Evolutionary conservation across 1,140 invertebrate species (phyloP).

Genomic region (Rhysida immarginata): DNA sequence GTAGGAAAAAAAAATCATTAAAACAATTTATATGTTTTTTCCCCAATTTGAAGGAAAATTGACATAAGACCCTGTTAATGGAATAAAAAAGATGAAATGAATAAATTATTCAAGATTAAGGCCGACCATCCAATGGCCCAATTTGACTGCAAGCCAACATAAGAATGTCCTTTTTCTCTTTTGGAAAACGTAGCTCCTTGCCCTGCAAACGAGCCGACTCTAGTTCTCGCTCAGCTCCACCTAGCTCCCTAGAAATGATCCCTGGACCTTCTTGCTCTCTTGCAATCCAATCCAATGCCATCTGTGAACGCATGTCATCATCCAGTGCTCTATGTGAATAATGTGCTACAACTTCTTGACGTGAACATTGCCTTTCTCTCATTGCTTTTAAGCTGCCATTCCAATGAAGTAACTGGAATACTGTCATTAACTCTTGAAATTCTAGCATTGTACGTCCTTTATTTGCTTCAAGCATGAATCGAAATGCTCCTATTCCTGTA

Average conservation of each 20-base stretch:
- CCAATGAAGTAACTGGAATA: constrained; percentile 90
- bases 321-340: constrained; percentile 74
- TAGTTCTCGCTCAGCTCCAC: constrained; percentile 68
- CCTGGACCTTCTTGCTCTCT: constrained; percentile 55
- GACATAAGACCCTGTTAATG: no score
- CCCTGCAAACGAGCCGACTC: constrained; percentile 78
- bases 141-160: constrained; percentile 70
- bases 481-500: constrained; percentile 80
- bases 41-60: no score
- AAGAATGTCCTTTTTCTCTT: constrained; percentile 88
- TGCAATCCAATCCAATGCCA: constrained; percentile 92
- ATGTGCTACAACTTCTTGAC: constrained; percentile 78
- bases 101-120: no score
- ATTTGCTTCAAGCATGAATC: constrained; percentile 87
- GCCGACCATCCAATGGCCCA: constrained; percentile 10
- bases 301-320: constrained; percentile 88
- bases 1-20: no score
- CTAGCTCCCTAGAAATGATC: constrained; percentile 61
- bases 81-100: no score
- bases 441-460: constrained; percentile 86
- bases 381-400: constrained; percentile 77
- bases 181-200: constrained; percentile 77
- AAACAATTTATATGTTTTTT: no score
- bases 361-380: constrained; percentile 83
- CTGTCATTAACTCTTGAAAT: constrained; percentile 92